Evolutionary conservation across 2,797 vertebrate genomes (phyloP).

Genomic region (Neosalanx taihuensis): DNA sequence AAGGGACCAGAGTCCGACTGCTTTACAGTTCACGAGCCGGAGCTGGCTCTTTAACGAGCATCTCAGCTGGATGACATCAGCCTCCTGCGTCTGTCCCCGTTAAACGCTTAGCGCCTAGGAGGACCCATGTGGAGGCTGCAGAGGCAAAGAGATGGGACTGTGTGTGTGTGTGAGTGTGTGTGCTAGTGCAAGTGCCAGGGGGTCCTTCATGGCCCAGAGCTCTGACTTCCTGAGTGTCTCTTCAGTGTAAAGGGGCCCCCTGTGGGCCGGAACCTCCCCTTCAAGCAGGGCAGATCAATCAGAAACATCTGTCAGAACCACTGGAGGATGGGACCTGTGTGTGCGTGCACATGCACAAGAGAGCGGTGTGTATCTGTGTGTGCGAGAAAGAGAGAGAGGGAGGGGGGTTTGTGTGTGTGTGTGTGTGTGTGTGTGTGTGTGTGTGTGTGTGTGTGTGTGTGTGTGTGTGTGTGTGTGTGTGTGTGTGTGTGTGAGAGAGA

Average conservation of each 20-base stretch:
- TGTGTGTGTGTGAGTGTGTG: constrained; percentile 16
- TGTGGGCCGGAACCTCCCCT: constrained; percentile 42
- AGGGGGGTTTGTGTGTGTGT: too few species aligned
- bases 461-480: too few species aligned
- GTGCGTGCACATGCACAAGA: neutral
- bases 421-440: too few species aligned
- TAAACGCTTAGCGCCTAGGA: constrained; percentile 44
- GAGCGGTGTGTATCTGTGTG: too few species aligned
- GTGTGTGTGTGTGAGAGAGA: too few species aligned
- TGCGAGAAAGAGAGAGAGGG: neutral
- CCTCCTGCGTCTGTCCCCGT: constrained; percentile 33
- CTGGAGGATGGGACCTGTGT: constrained; percentile 47
- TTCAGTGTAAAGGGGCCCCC: constrained; percentile 41
- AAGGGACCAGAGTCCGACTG: constrained; percentile 25
- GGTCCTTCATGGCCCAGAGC: constrained; percentile 32
- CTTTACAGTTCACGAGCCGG: constrained; percentile 32
- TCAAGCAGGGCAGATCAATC: constrained; percentile 65
- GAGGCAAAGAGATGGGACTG: constrained; percentile 16
- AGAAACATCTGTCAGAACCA: constrained; percentile 64
- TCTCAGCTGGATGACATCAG: constrained; percentile 49
- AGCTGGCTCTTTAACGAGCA: constrained; percentile 26
- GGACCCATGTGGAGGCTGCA: constrained; percentile 26
- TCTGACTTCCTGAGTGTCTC: constrained; percentile 60
- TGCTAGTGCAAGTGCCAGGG: constrained; percentile 19
- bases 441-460: too few species aligned